Base-by-base conservation (phyloP, 2,888 invertebrate species). In the Mythimna albipuncta region DNA sequence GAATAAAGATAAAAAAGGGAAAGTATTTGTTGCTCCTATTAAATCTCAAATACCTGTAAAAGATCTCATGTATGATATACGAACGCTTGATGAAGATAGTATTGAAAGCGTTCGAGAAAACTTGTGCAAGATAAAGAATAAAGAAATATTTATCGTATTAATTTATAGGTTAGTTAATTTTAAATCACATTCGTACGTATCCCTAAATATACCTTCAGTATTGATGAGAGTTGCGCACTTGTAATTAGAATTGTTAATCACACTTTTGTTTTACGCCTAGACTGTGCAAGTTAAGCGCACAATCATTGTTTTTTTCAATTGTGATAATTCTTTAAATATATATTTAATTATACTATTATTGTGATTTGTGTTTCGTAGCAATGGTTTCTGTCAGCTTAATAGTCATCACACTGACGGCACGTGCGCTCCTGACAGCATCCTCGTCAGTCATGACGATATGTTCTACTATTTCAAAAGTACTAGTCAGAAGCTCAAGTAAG, bases 321-420 rank as follows among this genome's bases (percentile, higher is more conserved):
- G 4, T 35, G 13, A 4, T 44, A 26, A 19, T 38, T n/a, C 11
- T 16, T 55, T 6, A 13, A 11, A 62, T n/a, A 41, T 32, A 32
- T 55, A 16, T 13, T 32, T 44, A 6, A 32, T 38, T 55, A 62
- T 35, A 47, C 0, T 41, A n/a, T 21, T 21, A 2, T 76, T 54
- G 58, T 81, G 21, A 10, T 63, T 47, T 57, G n/a, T 54, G 13
- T 90, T 59, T 69, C 13, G 11, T 87, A 96, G 96, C 67, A 94
- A 95, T 81, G 94, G 93, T 21, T 95, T 91, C 84, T 91, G 90
- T 78, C 95, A 96, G 81, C 85, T 96, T 21, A 95, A 94, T 78
- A 84, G 83, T 41, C 92, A 92, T 2, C 87, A 91, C 76, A 92
- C 92, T 6, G 93, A 93, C 73, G 91, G 89, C 16, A 63, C 77